Base-by-base conservation (phyloP, 2,797 vertebrate species). In the Anableps anableps region DNA sequence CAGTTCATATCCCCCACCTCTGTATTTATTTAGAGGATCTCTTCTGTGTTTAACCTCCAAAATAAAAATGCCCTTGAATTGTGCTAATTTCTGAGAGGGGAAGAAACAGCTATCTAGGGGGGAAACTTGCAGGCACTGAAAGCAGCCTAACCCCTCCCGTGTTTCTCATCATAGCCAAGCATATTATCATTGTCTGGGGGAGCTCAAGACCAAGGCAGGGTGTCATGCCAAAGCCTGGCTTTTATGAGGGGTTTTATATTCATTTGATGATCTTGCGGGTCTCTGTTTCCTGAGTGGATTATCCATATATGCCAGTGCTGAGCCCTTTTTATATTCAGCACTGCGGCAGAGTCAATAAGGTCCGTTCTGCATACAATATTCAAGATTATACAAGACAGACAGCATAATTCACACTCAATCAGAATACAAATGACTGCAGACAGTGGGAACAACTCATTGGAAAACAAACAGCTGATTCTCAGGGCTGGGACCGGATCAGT, bases 311-410 rank as follows among this genome's bases (percentile, higher is more conserved):
- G 92, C 89, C 86, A 77, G 75, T 82, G 88, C 91, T 92, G 88
- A 93, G 92, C 88, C 91, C 91, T 95, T 93, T 94, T 94, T 89
- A 92, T 93, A 94, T 95, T 93, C 92, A 89, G 91, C 79, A 84
- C 89, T 68, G 86, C 92, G 92, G 89, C 91, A 87, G 89, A 95
- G 94, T 94, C 93, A 94, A 93, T 94, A 94, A 93, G 90, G 90
- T 94, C 94, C 92, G 84, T 92, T 93, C 92, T 94, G 95, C 95
- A 95, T 95, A 94, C 92, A 95, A 93, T 96, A 95, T 95, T 93
- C 94, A 95, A 94, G 94, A 95, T 96, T 95, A 95, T 94, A 94
- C 92, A 88, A 92, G 90, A 93, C 93, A 95, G 92, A 93, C 93
- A 90, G 93, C 93, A 93, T 94, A 94, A 94, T 95, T 95, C 92